phyloP scores from a whole-genome alignment of 2,888 invertebrate species.

The Unio delphinus region DNA sequence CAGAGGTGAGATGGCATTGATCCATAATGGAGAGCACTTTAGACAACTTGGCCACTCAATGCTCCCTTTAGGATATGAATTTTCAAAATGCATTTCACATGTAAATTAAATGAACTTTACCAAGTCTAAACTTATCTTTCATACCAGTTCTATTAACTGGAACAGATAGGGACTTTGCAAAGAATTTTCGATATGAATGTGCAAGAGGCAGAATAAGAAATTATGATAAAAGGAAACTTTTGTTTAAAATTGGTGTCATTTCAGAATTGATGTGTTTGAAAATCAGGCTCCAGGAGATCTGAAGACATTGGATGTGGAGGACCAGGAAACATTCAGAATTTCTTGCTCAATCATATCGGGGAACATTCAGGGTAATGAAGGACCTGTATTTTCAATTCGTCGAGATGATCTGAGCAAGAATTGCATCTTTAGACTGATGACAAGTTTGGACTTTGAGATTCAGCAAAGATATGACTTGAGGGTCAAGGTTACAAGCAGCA shows the following conservation, averaged over 20 bases:
- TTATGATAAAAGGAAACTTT: too few species aligned
- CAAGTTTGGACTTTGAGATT: constrained; percentile 81
- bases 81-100: too few species aligned
- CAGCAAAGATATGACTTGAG: constrained; percentile 79
- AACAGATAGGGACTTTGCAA: too few species aligned
- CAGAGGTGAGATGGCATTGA: too few species aligned
- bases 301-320: constrained; percentile 78
- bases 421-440: constrained; percentile 84
- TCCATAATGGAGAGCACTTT: too few species aligned
- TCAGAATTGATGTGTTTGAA: constrained; percentile 83
- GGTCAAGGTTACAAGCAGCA: constrained; percentile 16
- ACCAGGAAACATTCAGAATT: constrained; percentile 34
- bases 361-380: constrained; percentile 13
- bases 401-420: constrained; percentile 85
- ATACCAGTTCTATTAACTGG: too few species aligned
- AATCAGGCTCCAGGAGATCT: constrained; percentile 80
- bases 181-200: too few species aligned
- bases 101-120: too few species aligned
- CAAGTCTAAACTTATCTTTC: too few species aligned
- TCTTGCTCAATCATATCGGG: constrained; percentile 33
- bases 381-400: constrained; percentile 68
- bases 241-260: constrained; percentile 12
- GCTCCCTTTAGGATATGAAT: too few species aligned
- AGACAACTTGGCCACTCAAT: too few species aligned
- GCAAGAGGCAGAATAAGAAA: too few species aligned